phyloP scores from a whole-genome alignment of 2,113 vertebrate species.

The Pomatostomus ruficeps region DNA sequence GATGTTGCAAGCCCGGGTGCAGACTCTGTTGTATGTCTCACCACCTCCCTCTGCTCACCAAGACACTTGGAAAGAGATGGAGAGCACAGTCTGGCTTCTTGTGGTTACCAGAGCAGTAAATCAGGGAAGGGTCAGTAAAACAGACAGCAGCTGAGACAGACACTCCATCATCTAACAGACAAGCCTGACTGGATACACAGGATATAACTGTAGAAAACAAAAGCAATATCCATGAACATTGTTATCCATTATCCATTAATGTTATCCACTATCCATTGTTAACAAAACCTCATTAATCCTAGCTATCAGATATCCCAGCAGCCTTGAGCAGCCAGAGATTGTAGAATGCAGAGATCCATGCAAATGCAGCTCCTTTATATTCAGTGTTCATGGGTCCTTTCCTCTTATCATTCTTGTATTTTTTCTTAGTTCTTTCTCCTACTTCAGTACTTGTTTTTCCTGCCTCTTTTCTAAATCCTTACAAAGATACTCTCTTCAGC shows the following conservation, averaged over 20 bases:
- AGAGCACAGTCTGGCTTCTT: not conserved
- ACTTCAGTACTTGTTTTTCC: not conserved
- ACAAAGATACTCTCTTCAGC: not conserved
- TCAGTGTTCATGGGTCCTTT: not conserved
- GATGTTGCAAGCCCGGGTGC: not conserved
- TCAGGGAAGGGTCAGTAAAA: not conserved
- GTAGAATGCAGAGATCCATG: not conserved
- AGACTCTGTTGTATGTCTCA: not conserved
- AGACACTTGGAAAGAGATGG: not conserved
- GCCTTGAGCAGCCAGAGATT: not conserved
- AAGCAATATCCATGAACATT: not conserved
- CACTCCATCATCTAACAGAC: not conserved
- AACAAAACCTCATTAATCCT: not conserved
- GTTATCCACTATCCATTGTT: not conserved
- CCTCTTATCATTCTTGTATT: not conserved
- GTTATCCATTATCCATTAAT: not conserved
- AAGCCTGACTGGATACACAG: not conserved
- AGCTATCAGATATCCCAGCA: not conserved
- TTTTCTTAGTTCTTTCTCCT: not conserved
- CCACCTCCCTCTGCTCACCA: not conserved
- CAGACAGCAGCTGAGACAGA: not conserved
- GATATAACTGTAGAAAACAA: not conserved
- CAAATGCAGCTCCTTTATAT: not conserved
- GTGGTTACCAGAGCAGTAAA: not conserved
- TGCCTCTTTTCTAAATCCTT: not conserved